phyloP scores from a whole-genome alignment of 2,797 vertebrate genomes.

The Protosalanx chinensis region DNA sequence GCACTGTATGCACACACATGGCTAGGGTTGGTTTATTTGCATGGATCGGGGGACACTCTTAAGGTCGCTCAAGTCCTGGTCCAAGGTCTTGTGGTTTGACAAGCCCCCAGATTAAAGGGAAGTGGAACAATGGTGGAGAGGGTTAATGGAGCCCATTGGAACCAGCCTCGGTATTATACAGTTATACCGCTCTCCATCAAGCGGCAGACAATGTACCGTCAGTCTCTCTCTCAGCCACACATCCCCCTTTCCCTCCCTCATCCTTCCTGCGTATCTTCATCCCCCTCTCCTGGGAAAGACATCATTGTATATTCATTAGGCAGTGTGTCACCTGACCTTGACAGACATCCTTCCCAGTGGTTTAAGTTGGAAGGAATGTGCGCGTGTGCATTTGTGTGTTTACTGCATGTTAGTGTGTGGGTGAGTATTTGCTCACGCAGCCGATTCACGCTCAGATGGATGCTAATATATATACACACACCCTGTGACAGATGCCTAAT shows the following conservation, averaged over 20 bases:
- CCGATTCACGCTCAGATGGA: slow-evolving; percentile 16
- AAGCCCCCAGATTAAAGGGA: background rate
- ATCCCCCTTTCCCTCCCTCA: slow-evolving; percentile 14
- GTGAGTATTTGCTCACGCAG: slow-evolving; percentile 7
- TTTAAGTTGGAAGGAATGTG: slow-evolving; percentile 26
- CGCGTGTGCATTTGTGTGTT: slow-evolving; percentile 12
- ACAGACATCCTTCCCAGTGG: slow-evolving; percentile 43
- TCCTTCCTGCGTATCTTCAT: background rate
- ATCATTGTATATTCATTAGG: slow-evolving; percentile 38
- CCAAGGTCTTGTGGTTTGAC: background rate
- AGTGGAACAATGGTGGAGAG: slow-evolving; percentile 5
- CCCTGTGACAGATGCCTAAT: background rate
- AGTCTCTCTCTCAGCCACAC: background rate
- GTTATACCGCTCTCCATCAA: background rate
- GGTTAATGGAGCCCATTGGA: background rate
- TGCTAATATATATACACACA: background rate
- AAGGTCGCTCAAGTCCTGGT: slow-evolving; percentile 11
- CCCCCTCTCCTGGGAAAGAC: slow-evolving; percentile 12
- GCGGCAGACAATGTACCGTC: slow-evolving; percentile 18
- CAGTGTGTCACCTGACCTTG: slow-evolving; percentile 33
- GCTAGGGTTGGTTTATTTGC: background rate
- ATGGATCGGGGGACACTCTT: background rate
- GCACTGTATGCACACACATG: too few species aligned
- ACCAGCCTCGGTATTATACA: slow-evolving; percentile 13
- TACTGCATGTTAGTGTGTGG: background rate